Evolutionary conservation across 2,113 vertebrate genomes (phyloP).

Genomic region (Pleuronectes platessa): DNA sequence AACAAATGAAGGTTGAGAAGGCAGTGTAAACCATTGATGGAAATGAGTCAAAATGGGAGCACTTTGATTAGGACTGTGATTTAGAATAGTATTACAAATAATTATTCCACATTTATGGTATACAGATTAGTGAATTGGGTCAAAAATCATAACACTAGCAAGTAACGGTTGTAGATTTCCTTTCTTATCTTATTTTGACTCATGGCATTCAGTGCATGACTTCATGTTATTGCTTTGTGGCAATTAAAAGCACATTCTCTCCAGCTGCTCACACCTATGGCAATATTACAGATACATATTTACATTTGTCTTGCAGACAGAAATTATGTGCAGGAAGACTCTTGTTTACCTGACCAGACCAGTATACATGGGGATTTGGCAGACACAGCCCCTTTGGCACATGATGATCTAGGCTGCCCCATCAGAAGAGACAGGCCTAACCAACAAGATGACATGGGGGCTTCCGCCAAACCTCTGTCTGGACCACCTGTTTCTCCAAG

Average conservation of each 20-base stretch:
- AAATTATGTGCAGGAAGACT: slow-evolving; percentile 85
- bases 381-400: slow-evolving; percentile 80
- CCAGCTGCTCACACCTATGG: slow-evolving; percentile 82
- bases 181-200: slow-evolving; percentile 81
- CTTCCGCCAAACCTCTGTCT: slow-evolving; percentile 76
- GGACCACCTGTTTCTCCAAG: slow-evolving; percentile 76
- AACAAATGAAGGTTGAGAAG: slow-evolving; percentile 80
- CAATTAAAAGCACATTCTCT: slow-evolving; percentile 79
- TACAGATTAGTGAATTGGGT: slow-evolving; percentile 34
- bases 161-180: slow-evolving; percentile 37
- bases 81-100: slow-evolving; percentile 18
- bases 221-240: slow-evolving; percentile 74
- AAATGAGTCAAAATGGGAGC: slow-evolving; percentile 84
- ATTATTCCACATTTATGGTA: neutral
- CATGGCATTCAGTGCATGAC: slow-evolving; percentile 78
- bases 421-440: slow-evolving; percentile 80
- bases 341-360: slow-evolving; percentile 81
- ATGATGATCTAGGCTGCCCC: slow-evolving; percentile 79
- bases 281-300: slow-evolving; percentile 78
- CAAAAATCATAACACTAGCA: slow-evolving; percentile 24
- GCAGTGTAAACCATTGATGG: slow-evolving; percentile 80
- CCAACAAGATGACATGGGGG: slow-evolving; percentile 70
- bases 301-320: slow-evolving; percentile 88
- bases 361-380: slow-evolving; percentile 78
- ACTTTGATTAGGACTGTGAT: slow-evolving; percentile 29